These are phyloP conservation scores for Mus caroli DNA, from an alignment of 2,797 vertebrate species.

Conservation along the genomic window DNA sequence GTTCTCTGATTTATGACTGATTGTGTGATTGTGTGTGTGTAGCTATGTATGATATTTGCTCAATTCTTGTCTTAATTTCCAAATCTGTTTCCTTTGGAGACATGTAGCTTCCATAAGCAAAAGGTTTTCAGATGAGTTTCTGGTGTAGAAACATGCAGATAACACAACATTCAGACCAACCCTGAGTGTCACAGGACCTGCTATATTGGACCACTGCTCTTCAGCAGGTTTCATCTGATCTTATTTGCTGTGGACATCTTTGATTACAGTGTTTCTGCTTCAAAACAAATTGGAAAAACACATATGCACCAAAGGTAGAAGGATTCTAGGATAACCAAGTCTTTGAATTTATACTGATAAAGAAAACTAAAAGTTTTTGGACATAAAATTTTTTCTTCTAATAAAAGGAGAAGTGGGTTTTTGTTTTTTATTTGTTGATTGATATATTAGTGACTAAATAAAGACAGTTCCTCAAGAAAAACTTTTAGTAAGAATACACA, in stretches of 20 bases:
- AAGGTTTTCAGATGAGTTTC: neutral
- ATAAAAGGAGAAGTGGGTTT: neutral
- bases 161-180: neutral
- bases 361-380: neutral
- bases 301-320: neutral
- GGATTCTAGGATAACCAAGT: neutral
- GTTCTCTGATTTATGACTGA: neutral
- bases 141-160: neutral
- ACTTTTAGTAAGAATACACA: neutral
- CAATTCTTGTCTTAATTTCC: neutral
- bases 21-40: neutral
- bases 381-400: neutral
- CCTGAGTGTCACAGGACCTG: neutral
- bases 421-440: neutral
- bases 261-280: neutral
- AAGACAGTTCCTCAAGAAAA: neutral
- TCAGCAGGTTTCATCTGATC: neutral
- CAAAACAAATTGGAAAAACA: neutral
- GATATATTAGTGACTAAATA: neutral
- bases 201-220: too few relatives aligned
- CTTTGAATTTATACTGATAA: neutral
- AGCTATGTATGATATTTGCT: too few relatives aligned
- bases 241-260: neutral
- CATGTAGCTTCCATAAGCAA: neutral
- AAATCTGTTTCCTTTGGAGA: neutral